Evolutionary conservation across 2,797 vertebrate genomes (phyloP).

Genomic region (Liasis olivaceus): DNA sequence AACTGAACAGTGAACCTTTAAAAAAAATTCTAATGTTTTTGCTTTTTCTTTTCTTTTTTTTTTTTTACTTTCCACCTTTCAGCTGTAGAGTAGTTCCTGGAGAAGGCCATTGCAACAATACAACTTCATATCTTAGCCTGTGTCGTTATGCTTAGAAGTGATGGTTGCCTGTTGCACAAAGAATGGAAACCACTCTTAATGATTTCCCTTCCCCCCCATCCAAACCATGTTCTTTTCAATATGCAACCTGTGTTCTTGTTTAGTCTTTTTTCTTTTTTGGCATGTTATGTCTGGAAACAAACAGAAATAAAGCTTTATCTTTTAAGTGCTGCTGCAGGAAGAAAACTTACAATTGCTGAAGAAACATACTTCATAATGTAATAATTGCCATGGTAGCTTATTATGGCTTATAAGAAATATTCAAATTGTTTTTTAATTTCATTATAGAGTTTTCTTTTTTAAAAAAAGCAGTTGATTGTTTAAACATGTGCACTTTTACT

Average conservation of each 20-base stretch:
- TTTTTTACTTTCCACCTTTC: constrained; percentile 83
- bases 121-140: constrained; percentile 73
- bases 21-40: constrained; percentile 74
- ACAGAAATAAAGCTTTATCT: constrained; percentile 66
- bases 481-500: constrained; percentile 94
- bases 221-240: constrained; percentile 52
- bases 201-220: constrained; percentile 56
- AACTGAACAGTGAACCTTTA: constrained; percentile 35
- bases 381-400: constrained; percentile 56
- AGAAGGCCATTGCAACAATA: constrained; percentile 80
- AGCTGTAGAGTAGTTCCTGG: constrained; percentile 87
- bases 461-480: constrained; percentile 62
- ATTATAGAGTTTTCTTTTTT: constrained; percentile 65
- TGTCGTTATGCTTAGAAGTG: constrained; percentile 70
- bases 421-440: constrained; percentile 60
- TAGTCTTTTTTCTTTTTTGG: constrained; percentile 33
- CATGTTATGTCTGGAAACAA: constrained; percentile 66
- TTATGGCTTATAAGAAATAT: constrained; percentile 61
- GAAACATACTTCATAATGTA: constrained; percentile 67
- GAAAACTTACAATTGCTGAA: constrained; percentile 83
- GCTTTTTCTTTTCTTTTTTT: neutral
- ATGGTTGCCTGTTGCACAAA: constrained; percentile 74
- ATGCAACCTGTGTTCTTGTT: constrained; percentile 61
- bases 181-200: constrained; percentile 74
- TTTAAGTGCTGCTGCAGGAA: constrained; percentile 80